These are phyloP conservation scores for Gopherus flavomarginatus DNA, from an alignment of 2,113 vertebrate species.

Conservation along the genomic window DNA sequence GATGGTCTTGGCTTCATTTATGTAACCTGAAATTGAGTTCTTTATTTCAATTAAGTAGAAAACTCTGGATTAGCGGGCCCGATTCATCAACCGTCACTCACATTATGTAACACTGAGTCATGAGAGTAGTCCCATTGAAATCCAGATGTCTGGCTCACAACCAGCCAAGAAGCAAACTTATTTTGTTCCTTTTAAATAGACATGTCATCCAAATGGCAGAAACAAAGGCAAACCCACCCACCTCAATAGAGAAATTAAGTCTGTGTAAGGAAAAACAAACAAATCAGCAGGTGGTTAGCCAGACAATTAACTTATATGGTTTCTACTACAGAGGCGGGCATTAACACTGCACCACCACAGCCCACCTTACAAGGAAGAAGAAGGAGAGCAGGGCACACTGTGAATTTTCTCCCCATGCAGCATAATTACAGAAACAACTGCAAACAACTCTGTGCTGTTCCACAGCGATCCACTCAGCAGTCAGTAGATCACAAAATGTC, in stretches of 20 bases:
- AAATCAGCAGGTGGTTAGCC: conserved; percentile 46
- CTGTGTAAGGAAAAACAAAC: not conserved
- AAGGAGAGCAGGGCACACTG: not conserved
- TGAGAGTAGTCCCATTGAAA: not conserved
- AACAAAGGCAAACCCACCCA: not conserved
- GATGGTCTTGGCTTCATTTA: not conserved
- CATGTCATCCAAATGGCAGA: rapidly evolving
- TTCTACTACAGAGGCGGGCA: conserved; percentile 39
- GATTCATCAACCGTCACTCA: not conserved
- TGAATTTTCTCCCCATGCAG: not conserved
- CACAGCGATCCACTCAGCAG: conserved; percentile 30
- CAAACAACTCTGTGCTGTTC: conserved; percentile 65
- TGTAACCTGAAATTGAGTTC: not conserved
- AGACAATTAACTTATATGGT: conserved; percentile 50
- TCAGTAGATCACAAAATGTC: conserved; percentile 54
- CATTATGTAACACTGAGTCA: not conserved
- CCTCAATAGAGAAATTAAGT: not conserved
- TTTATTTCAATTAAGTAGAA: not conserved
- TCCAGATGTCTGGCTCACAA: not conserved
- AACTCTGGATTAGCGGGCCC: not conserved
- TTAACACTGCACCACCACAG: conserved; percentile 47
- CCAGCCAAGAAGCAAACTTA: not conserved
- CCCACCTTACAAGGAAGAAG: not conserved
- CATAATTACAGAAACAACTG: conserved; percentile 47
- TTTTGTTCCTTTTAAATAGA: not conserved